Conservation (phyloP, 1,140 invertebrate species). For the Drosophila lowei region DNA sequence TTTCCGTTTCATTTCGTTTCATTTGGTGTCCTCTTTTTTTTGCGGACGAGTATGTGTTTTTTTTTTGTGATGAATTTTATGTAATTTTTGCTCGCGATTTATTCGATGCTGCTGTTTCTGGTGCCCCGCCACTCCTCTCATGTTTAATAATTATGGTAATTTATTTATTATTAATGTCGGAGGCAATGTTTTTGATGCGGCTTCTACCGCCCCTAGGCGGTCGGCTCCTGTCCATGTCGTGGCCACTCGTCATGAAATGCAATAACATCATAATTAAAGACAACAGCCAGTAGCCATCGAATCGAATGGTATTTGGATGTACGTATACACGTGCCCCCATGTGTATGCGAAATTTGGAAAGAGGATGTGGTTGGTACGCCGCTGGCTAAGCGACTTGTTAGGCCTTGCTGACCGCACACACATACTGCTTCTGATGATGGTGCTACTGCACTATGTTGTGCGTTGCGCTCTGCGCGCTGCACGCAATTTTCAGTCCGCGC, state of each 20-base stretch:
- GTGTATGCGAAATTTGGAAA: too few species aligned
- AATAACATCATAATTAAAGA: constrained; percentile 46
- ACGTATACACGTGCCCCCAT: too few species aligned
- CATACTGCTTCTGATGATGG: constrained; percentile 5
- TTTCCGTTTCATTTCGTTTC: constrained; percentile 28
- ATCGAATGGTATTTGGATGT: constrained; percentile 5
- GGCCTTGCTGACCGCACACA: too few species aligned
- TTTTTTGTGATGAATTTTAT: constrained; percentile 18
- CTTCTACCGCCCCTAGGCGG: constrained; percentile 18
- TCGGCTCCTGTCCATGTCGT: not conserved
- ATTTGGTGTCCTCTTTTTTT: constrained; percentile 3
- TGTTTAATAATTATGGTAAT: constrained; percentile 73
- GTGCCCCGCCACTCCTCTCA: constrained; percentile 16
- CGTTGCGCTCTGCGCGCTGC: not conserved
- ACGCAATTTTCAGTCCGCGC: constrained; percentile 40
- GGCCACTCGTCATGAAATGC: constrained; percentile 37
- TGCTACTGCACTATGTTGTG: too few species aligned
- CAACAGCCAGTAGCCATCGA: constrained; percentile 24
- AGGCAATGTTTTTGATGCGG: constrained; percentile 52
- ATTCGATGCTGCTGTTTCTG: constrained; percentile 9
- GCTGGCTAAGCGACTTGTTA: too few species aligned
- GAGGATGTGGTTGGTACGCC: too few species aligned
- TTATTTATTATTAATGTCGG: constrained; percentile 72
- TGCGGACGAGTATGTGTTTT: not conserved
- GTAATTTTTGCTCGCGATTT: constrained; percentile 39